A percentile compares a stretch with the other conserved stretches of the same genome.
Evolutionary conservation across 1,140 invertebrate species (phyloP).

Genomic region (Delia radicum): DNA sequence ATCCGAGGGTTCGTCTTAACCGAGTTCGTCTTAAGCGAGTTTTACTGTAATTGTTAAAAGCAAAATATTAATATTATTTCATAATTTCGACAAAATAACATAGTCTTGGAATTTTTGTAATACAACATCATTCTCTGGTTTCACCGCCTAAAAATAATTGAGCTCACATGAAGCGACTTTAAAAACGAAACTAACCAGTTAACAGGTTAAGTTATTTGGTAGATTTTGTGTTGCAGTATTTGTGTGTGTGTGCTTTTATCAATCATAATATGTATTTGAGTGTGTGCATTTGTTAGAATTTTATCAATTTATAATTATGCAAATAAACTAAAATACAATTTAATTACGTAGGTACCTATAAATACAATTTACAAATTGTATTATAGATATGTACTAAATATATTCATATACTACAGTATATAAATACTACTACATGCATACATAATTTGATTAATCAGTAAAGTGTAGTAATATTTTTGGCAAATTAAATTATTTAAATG

Average conservation of each 20-base stretch:
- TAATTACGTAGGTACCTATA: no score
- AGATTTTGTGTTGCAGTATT: background rate
- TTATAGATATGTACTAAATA: background rate
- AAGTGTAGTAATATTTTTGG: background rate
- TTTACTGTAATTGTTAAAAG: no score
- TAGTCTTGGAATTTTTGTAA: no score
- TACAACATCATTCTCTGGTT: no score
- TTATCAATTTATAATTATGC: conserved; percentile 17
- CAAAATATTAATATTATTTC: no score
- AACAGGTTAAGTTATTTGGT: no score
- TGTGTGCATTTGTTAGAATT: background rate
- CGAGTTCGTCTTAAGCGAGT: no score
- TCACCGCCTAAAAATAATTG: no score
- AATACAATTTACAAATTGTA: background rate
- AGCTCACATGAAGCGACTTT: no score
- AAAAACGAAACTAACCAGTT: no score
- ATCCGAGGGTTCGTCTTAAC: no score
- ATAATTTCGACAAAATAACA: no score
- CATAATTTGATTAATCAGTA: background rate
- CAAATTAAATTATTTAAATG: background rate
- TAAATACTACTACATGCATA: background rate
- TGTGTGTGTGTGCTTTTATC: background rate
- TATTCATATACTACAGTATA: background rate
- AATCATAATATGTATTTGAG: background rate
- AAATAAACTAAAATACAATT: conserved; percentile 20